Evolutionary conservation across 1,140 invertebrate species (phyloP).

Genomic region (Venturia canescens): DNA sequence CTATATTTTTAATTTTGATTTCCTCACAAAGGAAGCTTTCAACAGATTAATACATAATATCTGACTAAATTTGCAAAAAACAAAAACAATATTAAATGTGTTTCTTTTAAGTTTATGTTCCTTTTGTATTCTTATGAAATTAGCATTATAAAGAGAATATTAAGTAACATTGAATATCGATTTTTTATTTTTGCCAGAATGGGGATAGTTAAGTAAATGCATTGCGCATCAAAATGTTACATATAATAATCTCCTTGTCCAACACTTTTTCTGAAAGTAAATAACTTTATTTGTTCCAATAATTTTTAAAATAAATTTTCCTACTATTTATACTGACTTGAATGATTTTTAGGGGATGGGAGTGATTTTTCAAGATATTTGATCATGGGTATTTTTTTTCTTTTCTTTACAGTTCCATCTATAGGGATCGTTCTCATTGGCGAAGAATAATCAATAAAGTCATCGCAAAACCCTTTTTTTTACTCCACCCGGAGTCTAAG

Average conservation of each 20-base stretch:
- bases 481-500: neutral
- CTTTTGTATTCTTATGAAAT: too few relatives aligned
- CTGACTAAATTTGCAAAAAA: too few relatives aligned
- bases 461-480: neutral
- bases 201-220: neutral
- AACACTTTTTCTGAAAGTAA: neutral
- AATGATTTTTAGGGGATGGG: neutral
- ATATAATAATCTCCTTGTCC: neutral
- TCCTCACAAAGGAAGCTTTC: too few relatives aligned
- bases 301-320: neutral
- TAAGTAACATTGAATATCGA: conserved; percentile 7
- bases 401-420: neutral
- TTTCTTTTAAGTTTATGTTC: too few relatives aligned
- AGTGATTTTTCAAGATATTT: neutral
- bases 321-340: neutral
- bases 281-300: neutral
- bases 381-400: neutral
- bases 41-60: too few relatives aligned
- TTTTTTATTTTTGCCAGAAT: neutral
- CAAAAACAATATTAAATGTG: too few relatives aligned
- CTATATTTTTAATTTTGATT: too few relatives aligned
- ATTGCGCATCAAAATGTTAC: conserved; percentile 1
- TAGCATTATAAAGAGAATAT: neutral
- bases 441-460: conserved; percentile 2
- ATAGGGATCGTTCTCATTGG: neutral